Percentiles rank a stretch among this genome's conserved stretches.
Evolutionary conservation across 2,113 vertebrate genomes (phyloP).

Genomic region (Alethe diademata): DNA sequence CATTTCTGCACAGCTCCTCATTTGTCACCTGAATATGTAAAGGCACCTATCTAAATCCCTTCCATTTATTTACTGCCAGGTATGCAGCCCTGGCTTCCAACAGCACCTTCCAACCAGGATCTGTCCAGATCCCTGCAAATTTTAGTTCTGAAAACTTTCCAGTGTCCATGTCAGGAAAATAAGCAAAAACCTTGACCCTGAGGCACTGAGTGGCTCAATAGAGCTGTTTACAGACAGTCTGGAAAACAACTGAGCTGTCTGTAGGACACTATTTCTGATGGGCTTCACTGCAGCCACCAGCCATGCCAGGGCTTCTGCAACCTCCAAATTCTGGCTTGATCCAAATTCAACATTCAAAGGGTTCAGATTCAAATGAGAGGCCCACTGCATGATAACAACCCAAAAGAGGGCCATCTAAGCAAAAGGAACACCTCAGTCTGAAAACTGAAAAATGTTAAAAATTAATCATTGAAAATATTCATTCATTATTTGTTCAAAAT

Average conservation of each 20-base stretch:
- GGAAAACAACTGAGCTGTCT: not conserved
- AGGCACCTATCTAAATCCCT: not conserved
- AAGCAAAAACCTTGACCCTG: not conserved
- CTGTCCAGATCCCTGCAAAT: not conserved
- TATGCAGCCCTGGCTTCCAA: not conserved
- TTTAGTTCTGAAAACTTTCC: not conserved
- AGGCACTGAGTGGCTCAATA: not conserved
- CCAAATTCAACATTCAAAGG: not conserved
- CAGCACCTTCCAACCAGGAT: not conserved
- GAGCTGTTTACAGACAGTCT: not conserved
- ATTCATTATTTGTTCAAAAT: no score
- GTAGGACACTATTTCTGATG: not conserved
- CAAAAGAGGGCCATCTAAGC: not conserved
- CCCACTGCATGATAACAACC: not conserved
- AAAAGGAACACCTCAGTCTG: not conserved
- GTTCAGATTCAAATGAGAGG: not conserved
- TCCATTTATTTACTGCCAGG: not conserved
- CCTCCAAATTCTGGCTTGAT: not conserved
- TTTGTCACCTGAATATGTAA: not conserved
- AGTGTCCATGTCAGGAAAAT: not conserved
- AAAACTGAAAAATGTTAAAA: not conserved
- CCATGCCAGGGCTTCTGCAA: not conserved
- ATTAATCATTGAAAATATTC: no score
- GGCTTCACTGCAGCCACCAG: not conserved
- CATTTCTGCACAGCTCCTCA: not conserved